Base-by-base conservation (phyloP, 2,888 invertebrate species). In the Melanostoma mellinum region DNA sequence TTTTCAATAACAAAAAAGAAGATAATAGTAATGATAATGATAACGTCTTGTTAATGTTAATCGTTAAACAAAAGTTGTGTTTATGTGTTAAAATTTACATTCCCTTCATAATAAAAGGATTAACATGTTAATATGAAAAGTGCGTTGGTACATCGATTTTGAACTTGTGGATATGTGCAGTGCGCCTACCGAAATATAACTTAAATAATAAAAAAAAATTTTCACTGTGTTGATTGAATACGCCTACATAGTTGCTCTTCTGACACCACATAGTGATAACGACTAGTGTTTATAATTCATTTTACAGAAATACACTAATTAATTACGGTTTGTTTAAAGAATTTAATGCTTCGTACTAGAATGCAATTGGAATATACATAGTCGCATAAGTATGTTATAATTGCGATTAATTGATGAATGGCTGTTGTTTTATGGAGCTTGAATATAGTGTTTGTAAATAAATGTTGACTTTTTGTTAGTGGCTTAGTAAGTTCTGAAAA, bases 221-320 rank as follows among this genome's bases (percentile, higher is more conserved):
- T 52, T 76, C 20, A 20, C 20, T 20, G 75, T 69, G 75, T 75
- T 65, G 77, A 77, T 81, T 68, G 60, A 63, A 60, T 55, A 61
- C 44, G 55, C 32, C 30, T 38, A 33, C 35, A 36, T 4, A 48
- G 6, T 30, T 44, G 48, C 20, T 58, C 9, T 36, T 30, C n/a
- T 10, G 20, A 33, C 35, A 50, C 48, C 69, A 69, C 56, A 69
- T 6, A 61, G 82, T 73, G 82, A 82, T 82, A 82, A 82, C 56
- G 65, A 68, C 86, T 84, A 60, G 58, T 86, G 85, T 86, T 85
- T 86, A 86, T 87, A 86, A 86, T 89, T 88, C 88, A 90, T 90
- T 91, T 91, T 91, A 91, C 91, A 91, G 90, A 90, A 88, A 90
- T 88, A 89, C 90, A 91, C 91, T 91, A 91, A 91, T 91, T 91